Evolutionary conservation across 2,888 invertebrate genomes (phyloP).

Genomic region (Hofmannophila pseudospretella): DNA sequence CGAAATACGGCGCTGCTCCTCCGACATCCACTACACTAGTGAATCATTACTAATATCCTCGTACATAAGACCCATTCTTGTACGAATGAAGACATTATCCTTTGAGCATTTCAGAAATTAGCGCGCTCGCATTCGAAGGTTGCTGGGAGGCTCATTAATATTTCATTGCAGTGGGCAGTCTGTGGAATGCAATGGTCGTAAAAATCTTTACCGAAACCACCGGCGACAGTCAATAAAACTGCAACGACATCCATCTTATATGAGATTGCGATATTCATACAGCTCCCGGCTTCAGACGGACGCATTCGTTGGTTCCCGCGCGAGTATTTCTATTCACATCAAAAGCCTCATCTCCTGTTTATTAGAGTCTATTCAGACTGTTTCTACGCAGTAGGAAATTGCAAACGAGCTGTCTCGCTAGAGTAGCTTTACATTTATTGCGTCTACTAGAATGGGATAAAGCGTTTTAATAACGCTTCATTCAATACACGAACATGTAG

Average conservation of each 20-base stretch:
- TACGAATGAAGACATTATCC: slow-evolving; percentile 31
- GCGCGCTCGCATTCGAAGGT: slow-evolving; percentile 22
- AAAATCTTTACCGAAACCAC: slow-evolving; percentile 21
- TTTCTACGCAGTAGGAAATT: slow-evolving; percentile 23
- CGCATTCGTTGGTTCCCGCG: slow-evolving; percentile 12
- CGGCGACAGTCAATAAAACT: slow-evolving; percentile 13
- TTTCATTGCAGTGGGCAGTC: slow-evolving; percentile 25
- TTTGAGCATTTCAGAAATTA: slow-evolving; percentile 27
- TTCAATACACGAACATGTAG: slow-evolving; percentile 24
- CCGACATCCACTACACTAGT: slow-evolving; percentile 18
- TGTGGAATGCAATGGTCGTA: slow-evolving; percentile 23
- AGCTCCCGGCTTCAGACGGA: background rate
- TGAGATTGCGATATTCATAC: slow-evolving; percentile 11
- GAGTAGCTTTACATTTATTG: background rate
- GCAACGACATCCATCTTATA: slow-evolving; percentile 15
- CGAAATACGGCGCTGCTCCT: slow-evolving; percentile 47
- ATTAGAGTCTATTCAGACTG: slow-evolving; percentile 33
- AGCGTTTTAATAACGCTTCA: slow-evolving; percentile 8
- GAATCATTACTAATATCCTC: slow-evolving; percentile 33
- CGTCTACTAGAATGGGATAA: slow-evolving; percentile 16
- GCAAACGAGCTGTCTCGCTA: slow-evolving; percentile 27
- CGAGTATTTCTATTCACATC: slow-evolving; percentile 30
- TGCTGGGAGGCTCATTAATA: slow-evolving; percentile 28
- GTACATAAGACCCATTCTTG: slow-evolving; percentile 28
- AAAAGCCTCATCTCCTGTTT: slow-evolving; percentile 36